A percentile compares a stretch with the other conserved stretches of the same genome.
Evolutionary conservation across 30 jellyfish, hydroid and myxozoan genomes (phyloP).

Genomic region (Turritopsis rubra): DNA sequence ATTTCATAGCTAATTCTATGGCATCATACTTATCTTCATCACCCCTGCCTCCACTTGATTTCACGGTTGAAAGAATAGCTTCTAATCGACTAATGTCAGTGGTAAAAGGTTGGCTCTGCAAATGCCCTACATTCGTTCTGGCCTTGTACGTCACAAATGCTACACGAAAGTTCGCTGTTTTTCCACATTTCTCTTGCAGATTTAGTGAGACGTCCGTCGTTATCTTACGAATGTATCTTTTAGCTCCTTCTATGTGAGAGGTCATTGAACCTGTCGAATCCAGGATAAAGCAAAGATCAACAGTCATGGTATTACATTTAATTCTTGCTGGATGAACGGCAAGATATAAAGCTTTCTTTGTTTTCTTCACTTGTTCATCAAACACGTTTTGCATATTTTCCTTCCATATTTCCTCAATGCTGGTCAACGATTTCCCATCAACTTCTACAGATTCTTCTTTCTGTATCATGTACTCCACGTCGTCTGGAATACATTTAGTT

Average conservation of each 20-base stretch:
- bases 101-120: not conserved
- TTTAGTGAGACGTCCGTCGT: not conserved
- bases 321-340: not conserved
- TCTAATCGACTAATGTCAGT: not conserved
- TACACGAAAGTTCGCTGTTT: not conserved
- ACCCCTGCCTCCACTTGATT: not conserved
- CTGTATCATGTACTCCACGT: not conserved
- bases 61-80: not conserved
- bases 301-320: slow-evolving; percentile 2
- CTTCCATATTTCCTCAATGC: not conserved
- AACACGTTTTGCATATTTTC: not conserved
- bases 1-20: not conserved
- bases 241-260: not conserved
- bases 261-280: slow-evolving; percentile 18
- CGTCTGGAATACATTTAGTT: not conserved
- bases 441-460: not conserved
- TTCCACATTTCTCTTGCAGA: not conserved
- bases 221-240: not conserved
- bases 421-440: not conserved
- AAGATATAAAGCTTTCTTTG: not conserved
- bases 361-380: not conserved
- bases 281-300: not conserved
- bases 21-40: slow-evolving; percentile 12
- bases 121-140: not conserved
- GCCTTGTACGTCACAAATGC: not conserved